phyloP scores from a whole-genome alignment of 2,113 vertebrate genomes.

The Trachemys scripta region DNA sequence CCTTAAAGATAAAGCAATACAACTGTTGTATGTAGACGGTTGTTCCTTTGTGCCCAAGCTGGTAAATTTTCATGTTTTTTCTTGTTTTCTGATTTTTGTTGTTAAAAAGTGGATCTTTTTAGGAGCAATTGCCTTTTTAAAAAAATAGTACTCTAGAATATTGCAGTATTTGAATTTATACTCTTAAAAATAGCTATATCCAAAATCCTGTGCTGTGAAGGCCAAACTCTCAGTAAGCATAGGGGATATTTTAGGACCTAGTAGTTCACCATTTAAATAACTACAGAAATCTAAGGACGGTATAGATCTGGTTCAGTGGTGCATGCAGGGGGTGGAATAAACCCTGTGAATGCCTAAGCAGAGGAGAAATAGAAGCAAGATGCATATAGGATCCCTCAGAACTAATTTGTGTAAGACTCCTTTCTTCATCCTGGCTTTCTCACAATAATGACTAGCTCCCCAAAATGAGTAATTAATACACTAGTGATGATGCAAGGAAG shows the following conservation, averaged over 20 bases:
- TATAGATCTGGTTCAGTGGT: background rate
- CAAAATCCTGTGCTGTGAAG: background rate
- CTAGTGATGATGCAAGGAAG: background rate
- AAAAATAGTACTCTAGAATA: background rate
- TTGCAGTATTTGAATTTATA: background rate
- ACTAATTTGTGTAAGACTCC: background rate
- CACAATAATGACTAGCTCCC: background rate
- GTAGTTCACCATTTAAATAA: background rate
- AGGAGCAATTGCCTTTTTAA: no score
- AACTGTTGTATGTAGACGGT: background rate
- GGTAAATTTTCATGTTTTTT: background rate
- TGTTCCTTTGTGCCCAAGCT: background rate
- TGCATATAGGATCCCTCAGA: background rate
- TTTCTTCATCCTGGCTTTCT: background rate
- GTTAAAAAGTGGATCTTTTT: background rate
- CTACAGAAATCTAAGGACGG: background rate
- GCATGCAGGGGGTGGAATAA: background rate
- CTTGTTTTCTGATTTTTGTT: background rate
- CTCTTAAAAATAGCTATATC: background rate
- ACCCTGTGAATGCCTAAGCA: background rate
- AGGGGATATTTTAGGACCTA: background rate
- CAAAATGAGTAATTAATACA: background rate
- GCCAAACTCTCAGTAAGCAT: background rate
- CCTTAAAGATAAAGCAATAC: background rate
- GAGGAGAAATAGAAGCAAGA: background rate